Conservation (phyloP, 2,113 vertebrate genomes). For the Verasper variegatus region DNA sequence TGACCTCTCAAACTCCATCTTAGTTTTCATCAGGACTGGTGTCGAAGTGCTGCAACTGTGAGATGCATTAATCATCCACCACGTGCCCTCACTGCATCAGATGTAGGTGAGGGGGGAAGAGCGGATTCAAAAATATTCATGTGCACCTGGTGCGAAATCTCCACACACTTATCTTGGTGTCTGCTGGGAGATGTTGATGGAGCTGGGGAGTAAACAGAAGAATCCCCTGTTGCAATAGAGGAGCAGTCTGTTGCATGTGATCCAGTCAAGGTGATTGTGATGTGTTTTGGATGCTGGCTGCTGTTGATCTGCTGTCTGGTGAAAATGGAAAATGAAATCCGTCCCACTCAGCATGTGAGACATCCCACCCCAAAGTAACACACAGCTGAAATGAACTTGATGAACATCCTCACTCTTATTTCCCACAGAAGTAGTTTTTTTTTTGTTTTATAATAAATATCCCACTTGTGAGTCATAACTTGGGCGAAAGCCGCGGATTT, state of each 20-base stretch:
- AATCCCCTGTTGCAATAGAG: slow-evolving; percentile 32
- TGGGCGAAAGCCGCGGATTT: slow-evolving; percentile 2
- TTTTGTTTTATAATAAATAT: slow-evolving; percentile 35
- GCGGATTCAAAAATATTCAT: slow-evolving; percentile 31
- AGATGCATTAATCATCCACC: slow-evolving; percentile 58
- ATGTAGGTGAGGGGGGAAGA: slow-evolving; percentile 14
- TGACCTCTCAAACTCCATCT: slow-evolving; percentile 69
- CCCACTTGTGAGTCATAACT: slow-evolving; percentile 35
- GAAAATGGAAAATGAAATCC: slow-evolving; percentile 7
- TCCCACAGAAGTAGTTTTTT: slow-evolving; percentile 2
- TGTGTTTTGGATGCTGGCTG: slow-evolving; percentile 23
- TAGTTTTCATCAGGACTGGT: slow-evolving; percentile 45
- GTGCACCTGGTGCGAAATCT: slow-evolving; percentile 37
- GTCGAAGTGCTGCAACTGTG: slow-evolving; percentile 51
- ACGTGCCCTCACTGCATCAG: not conserved
- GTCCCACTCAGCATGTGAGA: slow-evolving; percentile 1
- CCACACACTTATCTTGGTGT: slow-evolving; percentile 26
- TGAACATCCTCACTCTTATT: slow-evolving; percentile 10
- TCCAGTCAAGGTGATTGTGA: slow-evolving; percentile 27
- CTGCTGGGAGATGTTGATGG: slow-evolving; percentile 47
- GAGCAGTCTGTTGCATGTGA: slow-evolving; percentile 25
- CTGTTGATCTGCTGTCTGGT: slow-evolving; percentile 24
- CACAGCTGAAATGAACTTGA: slow-evolving; percentile 8
- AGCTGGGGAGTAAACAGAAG: slow-evolving; percentile 38
- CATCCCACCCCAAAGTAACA: slow-evolving; percentile 7